phyloP scores from a whole-genome alignment of 1,140 invertebrate genomes.

The Micrasema minimum region DNA sequence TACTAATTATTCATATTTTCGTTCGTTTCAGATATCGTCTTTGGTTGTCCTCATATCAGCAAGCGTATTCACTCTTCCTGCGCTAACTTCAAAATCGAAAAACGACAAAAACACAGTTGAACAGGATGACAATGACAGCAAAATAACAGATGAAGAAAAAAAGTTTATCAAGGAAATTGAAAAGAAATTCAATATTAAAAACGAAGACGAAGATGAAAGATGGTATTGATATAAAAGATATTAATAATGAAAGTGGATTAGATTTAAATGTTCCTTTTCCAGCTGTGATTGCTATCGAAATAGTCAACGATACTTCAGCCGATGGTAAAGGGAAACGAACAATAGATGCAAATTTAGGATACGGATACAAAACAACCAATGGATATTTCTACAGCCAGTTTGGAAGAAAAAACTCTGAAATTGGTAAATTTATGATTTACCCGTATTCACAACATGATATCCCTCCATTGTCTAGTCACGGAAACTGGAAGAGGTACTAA shows the following conservation, averaged over 20 bases:
- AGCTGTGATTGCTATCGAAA: constrained; percentile 70
- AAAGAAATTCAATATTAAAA: constrained; percentile 59
- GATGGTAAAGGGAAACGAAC: constrained; percentile 68
- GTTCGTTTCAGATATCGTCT: constrained; percentile 59
- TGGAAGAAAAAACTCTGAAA: constrained; percentile 61
- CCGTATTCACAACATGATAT: constrained; percentile 71
- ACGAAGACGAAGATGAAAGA: constrained; percentile 40
- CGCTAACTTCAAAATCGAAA: constrained; percentile 14
- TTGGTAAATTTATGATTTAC: constrained; percentile 69
- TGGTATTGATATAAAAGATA: constrained; percentile 32
- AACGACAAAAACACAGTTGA: constrained; percentile 55
- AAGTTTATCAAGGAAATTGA: constrained; percentile 65
- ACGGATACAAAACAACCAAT: constrained; percentile 64
- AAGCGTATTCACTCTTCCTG: constrained; percentile 13
- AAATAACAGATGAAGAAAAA: constrained; percentile 61
- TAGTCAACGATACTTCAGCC: constrained; percentile 66
- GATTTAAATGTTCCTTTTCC: constrained; percentile 58
- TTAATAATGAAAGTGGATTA: constrained; percentile 42
- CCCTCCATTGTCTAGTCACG: constrained; percentile 54
- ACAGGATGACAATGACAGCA: constrained; percentile 54
- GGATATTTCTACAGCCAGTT: constrained; percentile 67
- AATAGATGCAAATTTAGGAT: constrained; percentile 69
- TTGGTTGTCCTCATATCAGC: constrained; percentile 42
- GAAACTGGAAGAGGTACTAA: not conserved
- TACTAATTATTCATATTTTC: constrained; percentile 13